These are phyloP conservation scores for Ferdinandea cuprea DNA, from an alignment of 2,888 invertebrate genomes.

Conservation along the genomic window DNA sequence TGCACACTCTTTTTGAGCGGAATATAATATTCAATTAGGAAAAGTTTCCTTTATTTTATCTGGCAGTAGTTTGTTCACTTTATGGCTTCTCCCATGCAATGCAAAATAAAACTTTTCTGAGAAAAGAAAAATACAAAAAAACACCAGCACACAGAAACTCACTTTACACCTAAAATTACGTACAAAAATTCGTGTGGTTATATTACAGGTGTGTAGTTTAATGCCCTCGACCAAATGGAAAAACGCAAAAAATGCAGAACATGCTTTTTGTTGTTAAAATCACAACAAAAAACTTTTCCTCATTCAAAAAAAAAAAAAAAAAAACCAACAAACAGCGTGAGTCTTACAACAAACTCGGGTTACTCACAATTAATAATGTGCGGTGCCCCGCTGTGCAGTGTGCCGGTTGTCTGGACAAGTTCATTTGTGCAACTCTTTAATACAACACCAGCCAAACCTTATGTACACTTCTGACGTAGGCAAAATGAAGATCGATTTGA, in stretches of 20 bases:
- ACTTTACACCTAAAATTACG: neutral
- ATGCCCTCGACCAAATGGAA: conserved; percentile 26
- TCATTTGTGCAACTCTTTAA: conserved; percentile 3
- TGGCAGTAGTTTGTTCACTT: conserved; percentile 31
- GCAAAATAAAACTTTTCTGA: conserved; percentile 44
- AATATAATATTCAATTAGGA: conserved; percentile 73
- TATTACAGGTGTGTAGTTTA: conserved; percentile 44
- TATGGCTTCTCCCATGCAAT: conserved; percentile 32
- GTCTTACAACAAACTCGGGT: neutral
- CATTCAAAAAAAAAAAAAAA: neutral
- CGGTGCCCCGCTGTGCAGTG: neutral
- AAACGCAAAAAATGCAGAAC: conserved; percentile 37
- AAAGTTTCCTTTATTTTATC: conserved; percentile 71
- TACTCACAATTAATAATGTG: neutral
- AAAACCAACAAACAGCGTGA: too few relatives aligned
- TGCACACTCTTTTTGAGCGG: conserved; percentile 55
- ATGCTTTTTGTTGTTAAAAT: conserved; percentile 38
- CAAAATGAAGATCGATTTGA: neutral
- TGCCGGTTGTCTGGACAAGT: conserved; percentile 38
- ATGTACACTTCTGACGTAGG: neutral
- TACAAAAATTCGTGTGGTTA: conserved; percentile 1
- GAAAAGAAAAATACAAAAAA: neutral
- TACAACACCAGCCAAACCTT: conserved; percentile 1
- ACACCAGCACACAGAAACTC: too few relatives aligned
- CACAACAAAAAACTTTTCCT: conserved; percentile 27